phyloP scores from a whole-genome alignment of 2,113 vertebrate species.

The Gnathonemus echidnorhynchus region DNA sequence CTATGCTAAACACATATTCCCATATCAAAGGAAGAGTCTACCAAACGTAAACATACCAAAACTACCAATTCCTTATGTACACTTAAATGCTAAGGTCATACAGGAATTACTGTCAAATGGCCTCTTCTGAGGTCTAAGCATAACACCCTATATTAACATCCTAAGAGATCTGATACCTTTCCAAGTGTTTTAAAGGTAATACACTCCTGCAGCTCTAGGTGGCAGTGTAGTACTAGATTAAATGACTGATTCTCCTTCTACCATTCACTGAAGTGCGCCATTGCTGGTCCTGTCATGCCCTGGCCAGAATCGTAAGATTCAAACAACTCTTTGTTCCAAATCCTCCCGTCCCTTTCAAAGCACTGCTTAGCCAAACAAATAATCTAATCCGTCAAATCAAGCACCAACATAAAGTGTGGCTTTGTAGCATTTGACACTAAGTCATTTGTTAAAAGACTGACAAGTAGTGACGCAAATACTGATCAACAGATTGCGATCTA shows the following conservation, averaged over 20 bases:
- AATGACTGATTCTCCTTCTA: background rate
- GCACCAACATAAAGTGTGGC: background rate
- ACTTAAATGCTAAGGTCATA: background rate
- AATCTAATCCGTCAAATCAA: background rate
- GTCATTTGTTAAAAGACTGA: background rate
- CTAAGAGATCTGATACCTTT: background rate
- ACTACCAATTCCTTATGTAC: background rate
- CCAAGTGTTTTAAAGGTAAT: background rate
- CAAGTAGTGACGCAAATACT: background rate
- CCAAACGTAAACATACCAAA: background rate
- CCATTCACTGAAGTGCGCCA: background rate
- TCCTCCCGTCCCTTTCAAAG: background rate
- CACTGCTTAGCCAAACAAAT: background rate
- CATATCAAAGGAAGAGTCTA: background rate
- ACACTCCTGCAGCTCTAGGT: conserved; percentile 38
- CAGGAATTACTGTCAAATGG: background rate
- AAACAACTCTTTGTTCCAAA: background rate
- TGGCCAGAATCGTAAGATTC: background rate
- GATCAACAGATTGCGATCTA: background rate
- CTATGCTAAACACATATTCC: background rate
- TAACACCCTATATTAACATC: background rate
- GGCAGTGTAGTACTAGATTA: conserved; percentile 33
- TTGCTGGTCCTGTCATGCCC: background rate
- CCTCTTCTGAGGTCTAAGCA: background rate
- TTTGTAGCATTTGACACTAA: background rate